Conservation (phyloP, 2,113 vertebrate genomes). For the Gobio gobio region DNA sequence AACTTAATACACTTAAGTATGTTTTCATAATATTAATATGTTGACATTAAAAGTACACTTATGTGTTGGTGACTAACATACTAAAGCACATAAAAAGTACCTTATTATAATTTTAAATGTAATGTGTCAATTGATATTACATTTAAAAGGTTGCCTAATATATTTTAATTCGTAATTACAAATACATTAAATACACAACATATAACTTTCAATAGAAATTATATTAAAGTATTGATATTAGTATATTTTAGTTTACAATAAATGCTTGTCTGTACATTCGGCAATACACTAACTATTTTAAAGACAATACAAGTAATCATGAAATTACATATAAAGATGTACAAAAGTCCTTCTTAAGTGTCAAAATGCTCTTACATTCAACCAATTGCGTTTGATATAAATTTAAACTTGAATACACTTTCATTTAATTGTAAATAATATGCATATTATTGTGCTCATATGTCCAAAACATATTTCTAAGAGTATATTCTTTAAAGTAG, state of each 20-base stretch:
- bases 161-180: no score
- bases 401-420: background rate
- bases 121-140: background rate
- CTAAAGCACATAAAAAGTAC: background rate
- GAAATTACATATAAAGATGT: background rate
- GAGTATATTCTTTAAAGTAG: background rate
- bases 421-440: background rate
- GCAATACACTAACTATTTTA: background rate
- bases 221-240: background rate
- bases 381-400: background rate
- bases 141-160: no score
- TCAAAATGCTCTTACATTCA: background rate
- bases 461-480: background rate
- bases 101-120: background rate
- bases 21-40: no score
- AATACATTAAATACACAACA: no score
- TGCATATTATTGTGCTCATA: background rate
- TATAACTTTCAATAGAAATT: no score
- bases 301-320: background rate
- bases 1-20: no score
- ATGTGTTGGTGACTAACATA: background rate
- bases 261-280: background rate
- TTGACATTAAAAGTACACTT: background rate
- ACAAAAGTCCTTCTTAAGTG: background rate
- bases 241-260: background rate